These are phyloP conservation scores for Baryphthengus martii DNA, from an alignment of 2,113 vertebrate genomes.

Conservation along the genomic window DNA sequence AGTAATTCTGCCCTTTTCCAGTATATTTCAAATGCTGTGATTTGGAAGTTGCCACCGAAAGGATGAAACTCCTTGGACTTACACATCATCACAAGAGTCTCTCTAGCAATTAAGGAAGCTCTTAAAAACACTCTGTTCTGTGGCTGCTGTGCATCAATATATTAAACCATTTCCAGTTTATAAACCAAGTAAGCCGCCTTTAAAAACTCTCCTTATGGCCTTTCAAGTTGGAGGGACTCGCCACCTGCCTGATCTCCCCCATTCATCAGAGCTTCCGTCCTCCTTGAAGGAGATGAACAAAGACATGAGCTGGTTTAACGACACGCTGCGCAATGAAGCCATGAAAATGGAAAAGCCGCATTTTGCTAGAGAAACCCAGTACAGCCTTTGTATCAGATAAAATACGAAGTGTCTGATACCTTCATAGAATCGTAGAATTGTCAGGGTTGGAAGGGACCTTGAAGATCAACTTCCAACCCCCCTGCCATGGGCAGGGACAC, in stretches of 20 bases:
- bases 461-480: too few relatives aligned
- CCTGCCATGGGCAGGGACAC: too few relatives aligned
- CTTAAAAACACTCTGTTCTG: background rate
- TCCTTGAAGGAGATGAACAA: background rate
- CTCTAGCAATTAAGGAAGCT: background rate
- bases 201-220: background rate
- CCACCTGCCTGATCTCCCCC: background rate
- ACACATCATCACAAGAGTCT: background rate
- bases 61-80: background rate
- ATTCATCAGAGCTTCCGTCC: background rate
- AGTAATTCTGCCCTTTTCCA: background rate
- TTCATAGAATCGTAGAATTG: too few relatives aligned
- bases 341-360: background rate
- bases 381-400: background rate
- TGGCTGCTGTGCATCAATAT: background rate
- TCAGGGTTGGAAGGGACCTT: too few relatives aligned
- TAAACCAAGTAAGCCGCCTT: background rate
- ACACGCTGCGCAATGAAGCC: background rate
- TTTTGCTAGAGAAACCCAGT: background rate
- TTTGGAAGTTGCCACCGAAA: background rate
- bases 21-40: background rate
- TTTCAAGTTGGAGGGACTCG: background rate
- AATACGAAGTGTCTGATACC: accelerated
- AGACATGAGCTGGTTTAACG: background rate
- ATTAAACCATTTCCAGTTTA: background rate